Percentiles rank a stretch among this genome's conserved stretches.
phyloP scores from a whole-genome alignment of 2,888 invertebrate genomes.

The Tetropium fuscum region DNA sequence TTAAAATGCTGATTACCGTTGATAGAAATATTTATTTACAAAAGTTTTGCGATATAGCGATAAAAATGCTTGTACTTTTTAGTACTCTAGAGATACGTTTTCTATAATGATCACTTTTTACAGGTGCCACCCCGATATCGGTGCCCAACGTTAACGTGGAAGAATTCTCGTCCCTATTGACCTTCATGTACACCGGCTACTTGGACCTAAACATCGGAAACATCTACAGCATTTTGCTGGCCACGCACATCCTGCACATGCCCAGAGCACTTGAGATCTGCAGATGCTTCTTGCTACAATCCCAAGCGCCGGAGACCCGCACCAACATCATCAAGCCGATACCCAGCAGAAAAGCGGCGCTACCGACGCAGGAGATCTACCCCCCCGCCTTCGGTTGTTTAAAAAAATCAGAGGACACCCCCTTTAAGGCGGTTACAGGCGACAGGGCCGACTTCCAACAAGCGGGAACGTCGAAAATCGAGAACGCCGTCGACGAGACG shows the following conservation, averaged over 20 bases:
- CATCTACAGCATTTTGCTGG: constrained; percentile 78
- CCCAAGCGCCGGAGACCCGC: constrained; percentile 56
- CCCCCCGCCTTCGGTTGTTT: constrained; percentile 46
- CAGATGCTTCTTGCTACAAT: constrained; percentile 72
- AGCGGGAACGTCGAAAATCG: constrained; percentile 48
- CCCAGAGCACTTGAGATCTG: constrained; percentile 78
- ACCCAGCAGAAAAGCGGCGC: constrained; percentile 49
- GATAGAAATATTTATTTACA: too few relatives aligned
- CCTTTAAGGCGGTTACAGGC: constrained; percentile 52
- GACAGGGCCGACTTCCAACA: constrained; percentile 34
- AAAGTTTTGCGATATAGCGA: too few relatives aligned
- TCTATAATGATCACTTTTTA: constrained; percentile 22
- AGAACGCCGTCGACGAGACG: constrained; percentile 24
- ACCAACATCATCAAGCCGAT: constrained; percentile 40
- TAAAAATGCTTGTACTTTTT: too few relatives aligned
- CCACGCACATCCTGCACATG: constrained; percentile 81
- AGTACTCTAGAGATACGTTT: too few relatives aligned
- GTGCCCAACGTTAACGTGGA: constrained; percentile 71
- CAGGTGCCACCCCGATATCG: constrained; percentile 63
- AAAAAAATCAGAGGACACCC: constrained; percentile 60
- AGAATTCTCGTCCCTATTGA: constrained; percentile 76
- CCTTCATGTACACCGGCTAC: constrained; percentile 82
- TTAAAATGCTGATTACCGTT: too few relatives aligned
- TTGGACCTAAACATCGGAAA: constrained; percentile 77
- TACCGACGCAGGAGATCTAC: constrained; percentile 41